Evolutionary conservation across 1,140 invertebrate species (phyloP), one percentile per base, ranked within the genome.

Genomic region (Pissodes strobi): DNA sequence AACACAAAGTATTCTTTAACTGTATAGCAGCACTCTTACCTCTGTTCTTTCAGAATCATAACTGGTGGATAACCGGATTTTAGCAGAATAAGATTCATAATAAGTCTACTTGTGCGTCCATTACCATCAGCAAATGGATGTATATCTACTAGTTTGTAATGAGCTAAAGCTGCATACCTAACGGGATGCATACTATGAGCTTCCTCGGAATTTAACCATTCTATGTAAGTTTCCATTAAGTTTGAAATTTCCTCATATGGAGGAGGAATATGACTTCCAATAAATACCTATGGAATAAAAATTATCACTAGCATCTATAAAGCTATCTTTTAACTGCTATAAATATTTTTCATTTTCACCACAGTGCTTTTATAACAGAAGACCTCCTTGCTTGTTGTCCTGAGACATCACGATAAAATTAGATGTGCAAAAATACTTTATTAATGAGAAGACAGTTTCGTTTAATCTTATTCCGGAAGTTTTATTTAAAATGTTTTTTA

Each of bases 21-120:
- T 43, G 13, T 25, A 45, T 38, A n/a, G n/a, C n/a, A n/a, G n/a
- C n/a, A n/a, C 6, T 22, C 38, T 45, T 66, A 76, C 69, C 93
- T 83, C 71, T 98, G 92, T 74, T 96, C 91, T 70, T 97, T 96
- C 52, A 91, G 86, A 53, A 99, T 93, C 48, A 97, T 97, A 3
- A 97, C 93, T 0, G 96, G 95, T 2, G 96, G 96, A 81, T 92
- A 98, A 0, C 95, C 96, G n/a, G 93, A 91, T 79, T 94, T 91
- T 92, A 99, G 97, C n/a, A 99, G 82, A 63, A 99, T 89, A 63
- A 96, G 85, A 78, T 99, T 99, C 95, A 99, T 98, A 0, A 99
- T 81, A 6, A 99, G 82, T 34, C 96, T 81, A 1, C 94, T 94
- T 0, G 96, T 98, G 71, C 97, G 83, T 0, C 96, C 97, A 78